phyloP scores from a whole-genome alignment of 1,140 invertebrate species.

The Zaprionus inermis region DNA sequence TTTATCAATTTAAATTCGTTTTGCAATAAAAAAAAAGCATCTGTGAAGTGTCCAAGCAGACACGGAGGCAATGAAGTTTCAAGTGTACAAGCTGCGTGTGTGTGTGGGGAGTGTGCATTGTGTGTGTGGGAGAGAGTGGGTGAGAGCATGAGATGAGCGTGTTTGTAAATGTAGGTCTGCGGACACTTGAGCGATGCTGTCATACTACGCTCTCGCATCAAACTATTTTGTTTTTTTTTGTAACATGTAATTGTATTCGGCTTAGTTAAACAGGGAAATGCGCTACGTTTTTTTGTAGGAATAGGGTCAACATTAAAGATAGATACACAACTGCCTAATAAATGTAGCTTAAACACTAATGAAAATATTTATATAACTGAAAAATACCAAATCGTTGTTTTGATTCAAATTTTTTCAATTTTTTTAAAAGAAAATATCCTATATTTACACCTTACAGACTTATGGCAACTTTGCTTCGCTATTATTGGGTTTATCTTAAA shows the following conservation, averaged over 20 bases:
- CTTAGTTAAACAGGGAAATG: neutral
- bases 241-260: slow-evolving; percentile 6
- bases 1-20: slow-evolving; percentile 37
- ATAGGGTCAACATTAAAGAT: too few relatives aligned
- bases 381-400: too few relatives aligned
- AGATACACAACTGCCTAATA: too few relatives aligned
- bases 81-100: slow-evolving; percentile 39
- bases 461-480: too few relatives aligned
- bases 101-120: slow-evolving; percentile 32
- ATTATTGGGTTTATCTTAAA: too few relatives aligned
- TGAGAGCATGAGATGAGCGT: neutral
- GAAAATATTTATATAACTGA: too few relatives aligned
- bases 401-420: too few relatives aligned
- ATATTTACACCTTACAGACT: neutral
- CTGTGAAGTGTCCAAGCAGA: slow-evolving; percentile 62
- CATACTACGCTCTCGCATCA: slow-evolving; percentile 49
- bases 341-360: too few relatives aligned
- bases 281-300: neutral
- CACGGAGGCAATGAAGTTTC: slow-evolving; percentile 57
- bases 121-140: slow-evolving; percentile 5
- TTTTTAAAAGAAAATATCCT: too few relatives aligned
- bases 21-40: slow-evolving; percentile 38
- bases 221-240: slow-evolving; percentile 30
- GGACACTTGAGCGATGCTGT: slow-evolving; percentile 57
- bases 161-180: slow-evolving; percentile 31